Base-by-base conservation (phyloP, 2,113 vertebrate genomes). In the Amphilophus citrinellus region DNA sequence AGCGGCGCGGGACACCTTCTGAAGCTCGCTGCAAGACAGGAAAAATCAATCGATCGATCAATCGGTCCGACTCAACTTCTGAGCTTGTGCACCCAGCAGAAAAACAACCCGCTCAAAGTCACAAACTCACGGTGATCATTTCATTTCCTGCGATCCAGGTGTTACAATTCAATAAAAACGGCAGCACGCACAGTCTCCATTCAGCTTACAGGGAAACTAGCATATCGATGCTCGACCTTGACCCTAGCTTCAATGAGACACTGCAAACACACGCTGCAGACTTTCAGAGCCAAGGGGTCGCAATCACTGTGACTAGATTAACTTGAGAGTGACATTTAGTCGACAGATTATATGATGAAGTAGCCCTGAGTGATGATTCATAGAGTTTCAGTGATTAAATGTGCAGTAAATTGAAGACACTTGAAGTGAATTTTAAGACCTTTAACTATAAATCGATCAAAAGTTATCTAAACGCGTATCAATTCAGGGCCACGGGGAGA, bases 101-200 rank as follows among this genome's bases (percentile, higher is more conserved):
- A 76, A 76, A 27, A 60, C 32, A 57, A 17, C 2, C 0, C n/a
- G 17, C 80, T 60, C 60, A 50, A 68, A 75, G 77, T 56, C 61
- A 20, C 50, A 84, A 47, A 85, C 39, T 47, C 56, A 8, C 20
- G 77, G 47, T 75, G 37, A 83, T 73, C 42, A 87, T 89, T 83
- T 10, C 20, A 85, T 87, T 87, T 89, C 91, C 89, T 84, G 59
- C 3, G 0, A n/a, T 61, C 80, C 83, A 89, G 83, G 89, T 87
- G 77, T 61, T 39, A 47, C 6, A 27, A 79, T 73, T 83, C 47
- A 76, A 58, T n/a, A 3, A 24, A 24, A 83, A 89, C 86, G 85
- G 79, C 63, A 79, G 78, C 77, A 10, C 3, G 27, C 7, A 6
- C 77, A 30, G 63, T 86, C 81, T 87, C 65, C 68, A 56, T 50